Base-by-base conservation (phyloP, 2,888 invertebrate genomes). In the Lycia hirtaria region DNA sequence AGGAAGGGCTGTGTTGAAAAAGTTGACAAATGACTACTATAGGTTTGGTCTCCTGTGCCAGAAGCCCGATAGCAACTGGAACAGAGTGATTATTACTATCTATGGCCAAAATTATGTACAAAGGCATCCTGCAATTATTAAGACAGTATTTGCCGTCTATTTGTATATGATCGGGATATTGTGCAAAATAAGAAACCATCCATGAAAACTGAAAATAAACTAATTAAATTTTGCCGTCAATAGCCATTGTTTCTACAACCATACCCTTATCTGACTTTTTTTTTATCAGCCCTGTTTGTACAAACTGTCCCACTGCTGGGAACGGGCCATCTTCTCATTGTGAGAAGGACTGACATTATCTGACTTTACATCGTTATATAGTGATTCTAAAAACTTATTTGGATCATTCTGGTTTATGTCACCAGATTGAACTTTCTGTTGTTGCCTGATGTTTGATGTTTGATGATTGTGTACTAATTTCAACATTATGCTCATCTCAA, bases 171-270 rank as follows among this genome's bases (percentile, higher is more conserved):
- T 51, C 51, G 7, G 51, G 33, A 38, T 51, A 52, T 40, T 33
- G 40, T 33, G 28, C 32, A 24, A 52, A 52, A 52, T 41, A 41
- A 14, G 28, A 32, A 33, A 22, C 20, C 51, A 43, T 52, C 51
- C 43, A 52, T 43, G 43, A 52, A 35, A 43, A 52, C 15, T 52
- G 35, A 22, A 52, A 52, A 22, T 52, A 51, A 30, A 43, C 43
- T 30, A 33, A 6, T 7, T 15, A 15, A 15, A 51, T 19, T 30
- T 35, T 15, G 43, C 30, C 12, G 17, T 20, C 10, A 19, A 49
- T 32, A 38, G 19, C 28, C 50, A 28, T 50, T 1, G 20, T 50
- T 28, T 50, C 50, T 38, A 40, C 17, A 28, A 50, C 20, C 44
- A 44, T 44, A 44, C 44, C 30, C 20, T 30, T 9, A 20, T 44